Conservation (phyloP, 2,113 vertebrate genomes). For the Menura novaehollandiae region DNA sequence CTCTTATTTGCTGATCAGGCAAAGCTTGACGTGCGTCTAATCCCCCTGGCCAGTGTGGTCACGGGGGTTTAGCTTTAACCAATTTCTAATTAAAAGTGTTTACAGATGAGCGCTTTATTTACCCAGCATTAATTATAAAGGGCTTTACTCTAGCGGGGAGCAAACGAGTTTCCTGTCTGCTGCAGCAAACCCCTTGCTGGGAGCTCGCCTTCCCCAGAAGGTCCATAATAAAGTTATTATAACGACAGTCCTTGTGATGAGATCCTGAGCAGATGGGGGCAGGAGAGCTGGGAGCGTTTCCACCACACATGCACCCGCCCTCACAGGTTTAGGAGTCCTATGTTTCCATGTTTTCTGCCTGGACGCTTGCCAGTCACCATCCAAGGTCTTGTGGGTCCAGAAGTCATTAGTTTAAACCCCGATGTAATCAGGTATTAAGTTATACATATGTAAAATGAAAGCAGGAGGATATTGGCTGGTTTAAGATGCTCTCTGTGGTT, state of each 20-base stretch:
- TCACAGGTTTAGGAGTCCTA: background rate
- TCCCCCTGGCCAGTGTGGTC: slow-evolving; percentile 34
- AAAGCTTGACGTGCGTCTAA: slow-evolving; percentile 59
- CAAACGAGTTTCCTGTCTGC: slow-evolving; percentile 46
- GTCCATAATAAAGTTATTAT: slow-evolving; percentile 61
- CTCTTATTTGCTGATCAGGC: slow-evolving; percentile 70
- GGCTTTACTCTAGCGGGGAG: slow-evolving; percentile 55
- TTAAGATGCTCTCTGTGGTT: slow-evolving; percentile 16
- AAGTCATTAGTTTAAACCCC: slow-evolving; percentile 8
- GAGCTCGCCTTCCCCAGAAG: background rate
- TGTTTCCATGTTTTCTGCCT: background rate
- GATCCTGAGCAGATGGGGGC: slow-evolving; percentile 33
- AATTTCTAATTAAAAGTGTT: slow-evolving; percentile 66
- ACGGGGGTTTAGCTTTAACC: slow-evolving; percentile 48
- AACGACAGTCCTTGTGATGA: slow-evolving; percentile 25
- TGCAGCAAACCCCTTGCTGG: slow-evolving; percentile 20
- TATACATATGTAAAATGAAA: background rate
- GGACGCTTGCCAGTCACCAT: background rate
- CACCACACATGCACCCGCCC: background rate
- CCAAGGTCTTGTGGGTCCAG: background rate
- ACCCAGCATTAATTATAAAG: slow-evolving; percentile 69
- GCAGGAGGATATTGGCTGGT: background rate
- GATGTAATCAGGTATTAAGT: background rate
- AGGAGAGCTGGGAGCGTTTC: background rate
- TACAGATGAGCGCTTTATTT: slow-evolving; percentile 69